Base-by-base conservation (phyloP, 2,888 invertebrate species). In the Drosophila suboccidentalis region DNA sequence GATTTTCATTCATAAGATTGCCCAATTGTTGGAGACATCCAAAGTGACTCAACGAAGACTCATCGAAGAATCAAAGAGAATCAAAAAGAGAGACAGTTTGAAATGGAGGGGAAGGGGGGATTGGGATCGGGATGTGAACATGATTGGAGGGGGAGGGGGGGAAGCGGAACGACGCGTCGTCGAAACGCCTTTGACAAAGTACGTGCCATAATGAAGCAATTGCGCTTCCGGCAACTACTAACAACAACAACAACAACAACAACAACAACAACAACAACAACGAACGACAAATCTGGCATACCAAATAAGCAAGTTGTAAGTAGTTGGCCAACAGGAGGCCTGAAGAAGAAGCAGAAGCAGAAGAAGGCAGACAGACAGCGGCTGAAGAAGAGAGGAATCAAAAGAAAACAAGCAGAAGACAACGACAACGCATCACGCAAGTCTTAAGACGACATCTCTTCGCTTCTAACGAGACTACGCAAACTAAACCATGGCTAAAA, bases 201-300 rank as follows among this genome's bases (percentile, higher is more conserved):
- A 90, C 91, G 90, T 90, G 89, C 90, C 90, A 88, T 87, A 91
- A 90, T 88, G 90, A 91, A 91, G 90, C 90, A 83, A 90, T 90
- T 90, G 89, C 78, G 90, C 90, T 90, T 90, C 90, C 90, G 90
- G 91, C 89, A 91, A 87, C 83, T 72, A 68, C 77, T 53, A 78
- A 66, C 78, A 65, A 65, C 75, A 58, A 39, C 58, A 62, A 59
- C 74, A 57, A 60, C 70, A 70, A 49, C 66, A 73, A 58, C 64
- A 84, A 87, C 84, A 83, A 74, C n/a, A 49, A 34, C 71, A 59
- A 60, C 68, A 62, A 59, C 74, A 57, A 60, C 70, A 70, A 49
- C 66, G 58, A 73, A 58, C 64, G 87, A 87, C 84, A 83, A 74
- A 78, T 74, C 71, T 87, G 74, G 84, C 87, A 85, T 85, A 89